Conservation (phyloP, 2,888 invertebrate genomes). For the Epirrhoe alternata region DNA sequence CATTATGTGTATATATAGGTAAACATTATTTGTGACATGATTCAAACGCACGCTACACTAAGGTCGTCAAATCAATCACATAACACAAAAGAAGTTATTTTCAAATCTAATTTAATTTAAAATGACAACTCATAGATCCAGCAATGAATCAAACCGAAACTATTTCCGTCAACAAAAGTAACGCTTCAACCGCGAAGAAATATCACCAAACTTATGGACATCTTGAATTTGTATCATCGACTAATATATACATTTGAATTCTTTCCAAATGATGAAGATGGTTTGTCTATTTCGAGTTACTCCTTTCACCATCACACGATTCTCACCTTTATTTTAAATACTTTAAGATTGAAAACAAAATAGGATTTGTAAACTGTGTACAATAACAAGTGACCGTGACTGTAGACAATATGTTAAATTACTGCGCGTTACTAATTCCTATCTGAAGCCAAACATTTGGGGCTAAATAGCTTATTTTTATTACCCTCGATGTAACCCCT, state of each 20-base stretch:
- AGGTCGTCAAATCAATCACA: no score
- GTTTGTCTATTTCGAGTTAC: slow-evolving; percentile 39
- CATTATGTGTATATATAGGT: no score
- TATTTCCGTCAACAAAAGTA: slow-evolving; percentile 22
- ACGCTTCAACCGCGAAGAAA: slow-evolving; percentile 17
- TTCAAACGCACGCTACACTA: no score
- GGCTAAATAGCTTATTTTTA: slow-evolving; percentile 40
- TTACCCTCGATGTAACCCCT: slow-evolving; percentile 25
- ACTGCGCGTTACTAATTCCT: slow-evolving; percentile 67
- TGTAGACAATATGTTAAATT: slow-evolving; percentile 57
- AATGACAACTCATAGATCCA: background rate
- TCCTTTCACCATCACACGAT: slow-evolving; percentile 3
- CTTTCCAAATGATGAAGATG: slow-evolving; percentile 39
- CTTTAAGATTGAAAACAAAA: slow-evolving; percentile 20
- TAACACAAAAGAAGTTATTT: background rate
- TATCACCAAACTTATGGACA: slow-evolving; percentile 22
- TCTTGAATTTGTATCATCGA: slow-evolving; percentile 32
- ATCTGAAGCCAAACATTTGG: slow-evolving; percentile 71
- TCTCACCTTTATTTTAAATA: background rate
- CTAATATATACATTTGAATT: slow-evolving; percentile 40
- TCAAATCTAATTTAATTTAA: background rate
- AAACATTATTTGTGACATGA: no score
- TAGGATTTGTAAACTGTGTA: slow-evolving; percentile 15
- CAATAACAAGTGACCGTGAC: slow-evolving; percentile 52
- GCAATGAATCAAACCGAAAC: slow-evolving; percentile 4